These are phyloP conservation scores for Mohoua ochrocephala DNA, from an alignment of 2,113 vertebrate genomes.

Conservation along the genomic window DNA sequence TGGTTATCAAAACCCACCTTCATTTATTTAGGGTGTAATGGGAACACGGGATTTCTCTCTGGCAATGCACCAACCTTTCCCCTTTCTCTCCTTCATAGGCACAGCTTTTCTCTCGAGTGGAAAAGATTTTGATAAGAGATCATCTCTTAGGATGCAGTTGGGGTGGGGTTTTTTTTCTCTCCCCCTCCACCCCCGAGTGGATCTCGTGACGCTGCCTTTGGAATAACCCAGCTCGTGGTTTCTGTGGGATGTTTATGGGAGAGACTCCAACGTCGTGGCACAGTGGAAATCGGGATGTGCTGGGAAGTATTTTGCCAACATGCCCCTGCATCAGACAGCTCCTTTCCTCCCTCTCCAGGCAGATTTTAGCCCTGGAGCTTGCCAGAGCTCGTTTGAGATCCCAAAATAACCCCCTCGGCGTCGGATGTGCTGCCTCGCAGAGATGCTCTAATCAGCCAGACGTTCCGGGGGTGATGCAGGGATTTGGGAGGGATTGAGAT, in stretches of 20 bases:
- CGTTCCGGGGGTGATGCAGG: neutral
- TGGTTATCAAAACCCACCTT: neutral
- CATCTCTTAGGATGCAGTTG: neutral
- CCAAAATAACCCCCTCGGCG: neutral
- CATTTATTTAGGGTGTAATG: neutral
- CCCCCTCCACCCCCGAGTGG: neutral
- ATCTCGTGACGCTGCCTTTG: neutral
- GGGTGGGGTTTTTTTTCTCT: neutral
- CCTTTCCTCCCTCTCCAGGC: neutral
- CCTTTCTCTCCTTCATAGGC: constrained; percentile 2
- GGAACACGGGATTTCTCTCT: neutral
- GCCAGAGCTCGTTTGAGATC: neutral
- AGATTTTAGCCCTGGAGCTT: neutral
- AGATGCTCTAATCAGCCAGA: neutral
- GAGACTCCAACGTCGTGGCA: neutral
- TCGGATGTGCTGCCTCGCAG: neutral
- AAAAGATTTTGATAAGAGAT: neutral
- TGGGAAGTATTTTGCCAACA: neutral
- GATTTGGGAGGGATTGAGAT: neutral
- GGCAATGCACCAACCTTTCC: neutral
- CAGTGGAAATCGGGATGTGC: neutral
- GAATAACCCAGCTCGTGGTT: neutral
- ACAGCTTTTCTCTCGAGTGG: constrained; percentile 10
- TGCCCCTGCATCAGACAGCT: neutral
- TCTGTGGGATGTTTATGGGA: neutral